Base-by-base conservation (phyloP, 2,113 vertebrate species). In the Orycteropus afer region DNA sequence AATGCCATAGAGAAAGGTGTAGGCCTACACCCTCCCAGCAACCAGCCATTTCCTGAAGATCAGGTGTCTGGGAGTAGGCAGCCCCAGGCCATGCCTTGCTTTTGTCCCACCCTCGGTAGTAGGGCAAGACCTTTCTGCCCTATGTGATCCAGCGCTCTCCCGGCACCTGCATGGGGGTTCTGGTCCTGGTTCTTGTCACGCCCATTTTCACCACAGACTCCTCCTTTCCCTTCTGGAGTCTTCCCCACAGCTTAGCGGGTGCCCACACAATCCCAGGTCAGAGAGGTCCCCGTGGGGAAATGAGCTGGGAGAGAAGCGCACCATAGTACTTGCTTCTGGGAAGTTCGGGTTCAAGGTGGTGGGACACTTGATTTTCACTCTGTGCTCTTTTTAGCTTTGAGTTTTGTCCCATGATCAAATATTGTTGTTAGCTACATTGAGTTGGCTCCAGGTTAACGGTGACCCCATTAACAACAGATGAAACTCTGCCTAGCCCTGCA, bases 201-300 rank as follows among this genome's bases (percentile, higher is more conserved):
- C 4, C 5, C 37, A 14, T 34, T n/a, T 18, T 34, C 22, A 53
- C 13, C 71, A 27, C 14, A n/a, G 40, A 29, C 27, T 14, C 40
- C 18, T 8, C 42, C 71, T 34, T 25, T 63, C 37, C 27, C 5
- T 25, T 25, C 51, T n/a, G 29, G 40, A 40, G 25, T 59, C 22
- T 59, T 59, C 20, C 7, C 29, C 45, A n/a, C 12, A 45, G 14
- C 5, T 59, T 57, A 8, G 22, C 55, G 86, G 57, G 45, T 40
- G 14, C 65, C 63, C 32, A 2, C 11, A 22, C 40, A 47, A 71
- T 4, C 34, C 34, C 15, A 4, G 27, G 7, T 59, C 61, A 61
- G 85, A 95, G 42, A 17, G 22, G 0, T 15, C 59, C 45, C 0
- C 0, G 0, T 10, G 34, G 53, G 40, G 55, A 49, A 47, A 47